Base-by-base conservation (phyloP, 2,888 invertebrate genomes). In the Zelleria hepariella region DNA sequence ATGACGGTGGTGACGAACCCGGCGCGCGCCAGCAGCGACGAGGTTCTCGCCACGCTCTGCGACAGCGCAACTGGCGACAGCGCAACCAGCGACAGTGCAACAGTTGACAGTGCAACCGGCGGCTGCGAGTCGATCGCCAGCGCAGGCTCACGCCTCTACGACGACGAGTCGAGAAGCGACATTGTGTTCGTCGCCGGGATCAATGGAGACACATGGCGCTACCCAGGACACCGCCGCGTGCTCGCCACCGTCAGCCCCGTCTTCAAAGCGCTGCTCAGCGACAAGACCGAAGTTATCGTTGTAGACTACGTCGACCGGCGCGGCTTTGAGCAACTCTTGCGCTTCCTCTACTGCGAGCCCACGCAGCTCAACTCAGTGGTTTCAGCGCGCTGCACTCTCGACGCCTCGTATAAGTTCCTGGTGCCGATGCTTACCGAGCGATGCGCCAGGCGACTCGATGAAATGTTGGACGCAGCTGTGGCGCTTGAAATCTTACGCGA, bases 381-480 rank as follows among this genome's bases (percentile, higher is more conserved):
- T 15, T 92, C 93, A 0, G 94, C 94, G 5, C 86, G 95, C 24
- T 90, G 91, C 48, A 91, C 95, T 0, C 90, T 95, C 25, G 92
- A 93, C 64, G 93, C 93, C 1, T 94, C 94, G 23, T 92, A 94
- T 72, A 93, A 93, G 70, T 93, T 94, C 72, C 85, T 94, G 54
- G 93, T 95, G 67, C 90, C 92, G 5, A 92, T 91, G 21, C 85
- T 95, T 58, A 93, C 93, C 2, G 90, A 91, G 63, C 88, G 92
- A 61, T 94, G 94, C 70, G 91, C 93, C 24, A 84, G 90, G 27
- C 92, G 92, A 59, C 86, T 95, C 49, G 92, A 92, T 65, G 88
- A 88, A 60, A 91, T 93, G 74, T 77, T 95, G 27, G 90, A 90
- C 61, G 86, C 90, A 3, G 87, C 90, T 20, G 94, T 92, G 57